Conservation (phyloP, 2,797 vertebrate genomes). For the Harpagifer antarcticus region DNA sequence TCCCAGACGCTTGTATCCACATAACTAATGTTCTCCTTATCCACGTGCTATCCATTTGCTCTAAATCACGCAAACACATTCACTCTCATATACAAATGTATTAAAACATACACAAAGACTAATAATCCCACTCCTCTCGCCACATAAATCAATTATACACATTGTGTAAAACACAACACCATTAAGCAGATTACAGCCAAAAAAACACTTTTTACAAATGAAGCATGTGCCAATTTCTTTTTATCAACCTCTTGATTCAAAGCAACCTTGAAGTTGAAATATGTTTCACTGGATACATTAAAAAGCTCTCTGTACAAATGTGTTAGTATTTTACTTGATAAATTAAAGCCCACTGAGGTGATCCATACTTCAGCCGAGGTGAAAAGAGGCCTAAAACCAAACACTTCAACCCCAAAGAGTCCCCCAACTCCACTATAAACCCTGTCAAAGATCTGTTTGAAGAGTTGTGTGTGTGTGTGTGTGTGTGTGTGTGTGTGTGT, state of each 20-base stretch:
- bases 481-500: no score
- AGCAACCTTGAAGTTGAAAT: slow-evolving; percentile 40
- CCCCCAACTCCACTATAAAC: slow-evolving; percentile 75
- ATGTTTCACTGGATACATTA: slow-evolving; percentile 45
- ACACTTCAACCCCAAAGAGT: slow-evolving; percentile 56
- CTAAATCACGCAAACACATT: slow-evolving; percentile 49
- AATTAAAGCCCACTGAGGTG: slow-evolving; percentile 51
- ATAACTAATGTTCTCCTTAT: slow-evolving; percentile 2
- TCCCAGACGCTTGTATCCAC: slow-evolving; percentile 10
- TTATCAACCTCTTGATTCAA: slow-evolving; percentile 42
- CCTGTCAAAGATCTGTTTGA: slow-evolving; percentile 65
- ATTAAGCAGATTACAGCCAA: slow-evolving; percentile 25
- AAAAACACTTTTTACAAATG: slow-evolving; percentile 43
- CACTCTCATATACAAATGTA: slow-evolving; percentile 22
- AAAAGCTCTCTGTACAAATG: slow-evolving; percentile 40
- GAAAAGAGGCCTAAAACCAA: slow-evolving; percentile 59
- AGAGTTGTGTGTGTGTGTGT: slow-evolving; percentile 49
- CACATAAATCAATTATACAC: slow-evolving; percentile 45
- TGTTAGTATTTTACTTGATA: slow-evolving; percentile 61
- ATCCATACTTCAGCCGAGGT: slow-evolving; percentile 46
- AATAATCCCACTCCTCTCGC: slow-evolving; percentile 29
- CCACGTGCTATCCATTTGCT: slow-evolving; percentile 32
- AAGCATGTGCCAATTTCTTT: slow-evolving; percentile 55
- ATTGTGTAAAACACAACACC: slow-evolving; percentile 31
- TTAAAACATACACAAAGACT: slow-evolving; percentile 31